Percentiles rank a stretch among this genome's conserved stretches.
These are phyloP conservation scores for Propithecus perrieri DNA, from an alignment of 2,797 vertebrate species.

Conservation along the genomic window DNA sequence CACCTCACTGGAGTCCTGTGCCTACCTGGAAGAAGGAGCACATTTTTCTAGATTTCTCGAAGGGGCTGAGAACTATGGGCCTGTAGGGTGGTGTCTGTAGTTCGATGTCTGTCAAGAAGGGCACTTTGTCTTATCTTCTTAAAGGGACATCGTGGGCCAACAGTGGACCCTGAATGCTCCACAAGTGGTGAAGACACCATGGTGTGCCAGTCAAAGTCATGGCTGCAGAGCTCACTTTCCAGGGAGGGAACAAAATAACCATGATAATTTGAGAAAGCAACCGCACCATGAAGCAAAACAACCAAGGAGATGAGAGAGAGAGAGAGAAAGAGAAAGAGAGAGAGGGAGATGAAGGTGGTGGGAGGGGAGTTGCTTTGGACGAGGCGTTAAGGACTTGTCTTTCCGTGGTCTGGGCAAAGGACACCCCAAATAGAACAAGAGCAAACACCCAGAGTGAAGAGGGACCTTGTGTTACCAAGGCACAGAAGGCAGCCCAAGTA, in stretches of 20 bases:
- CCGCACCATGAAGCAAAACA: neutral
- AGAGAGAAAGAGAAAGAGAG: too few species aligned
- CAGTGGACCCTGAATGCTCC: too few species aligned
- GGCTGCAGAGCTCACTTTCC: neutral
- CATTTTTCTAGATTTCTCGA: neutral
- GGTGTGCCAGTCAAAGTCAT: neutral
- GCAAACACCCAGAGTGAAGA: neutral
- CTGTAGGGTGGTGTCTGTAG: neutral
- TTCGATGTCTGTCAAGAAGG: neutral
- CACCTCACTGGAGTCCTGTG: neutral
- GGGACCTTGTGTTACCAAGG: rapidly evolving
- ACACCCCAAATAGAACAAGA: neutral
- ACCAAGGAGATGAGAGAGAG: neutral
- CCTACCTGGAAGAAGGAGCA: neutral
- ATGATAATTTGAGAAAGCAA: neutral
- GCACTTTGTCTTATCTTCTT: neutral
- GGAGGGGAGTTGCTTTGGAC: neutral
- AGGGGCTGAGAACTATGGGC: neutral
- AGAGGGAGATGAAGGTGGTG: neutral
- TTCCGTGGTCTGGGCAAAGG: neutral
- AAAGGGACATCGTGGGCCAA: neutral
- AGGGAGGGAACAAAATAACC: neutral
- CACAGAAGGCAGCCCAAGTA: neutral
- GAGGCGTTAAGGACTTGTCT: neutral
- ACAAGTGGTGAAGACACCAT: neutral